phyloP scores from a whole-genome alignment of 2,797 vertebrate species.

The Sebastes trivittatus region DNA sequence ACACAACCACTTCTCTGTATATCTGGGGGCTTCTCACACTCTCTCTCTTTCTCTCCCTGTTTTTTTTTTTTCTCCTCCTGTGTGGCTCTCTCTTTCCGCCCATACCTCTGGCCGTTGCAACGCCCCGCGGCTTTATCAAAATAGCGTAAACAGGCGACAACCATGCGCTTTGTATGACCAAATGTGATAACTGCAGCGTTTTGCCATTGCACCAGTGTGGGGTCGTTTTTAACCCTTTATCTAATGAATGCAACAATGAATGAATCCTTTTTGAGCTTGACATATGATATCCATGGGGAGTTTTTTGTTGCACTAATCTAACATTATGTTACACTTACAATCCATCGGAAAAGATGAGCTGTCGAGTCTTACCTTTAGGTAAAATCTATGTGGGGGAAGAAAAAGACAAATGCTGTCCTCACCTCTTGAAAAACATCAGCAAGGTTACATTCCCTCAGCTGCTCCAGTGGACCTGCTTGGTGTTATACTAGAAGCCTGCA shows the following conservation, averaged over 20 bases:
- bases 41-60: constrained; percentile 18
- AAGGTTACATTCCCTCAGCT: constrained; percentile 25
- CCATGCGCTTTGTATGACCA: constrained; percentile 49
- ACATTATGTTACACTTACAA: neutral
- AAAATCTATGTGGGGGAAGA: neutral
- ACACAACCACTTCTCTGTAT: constrained; percentile 79
- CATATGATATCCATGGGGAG: constrained; percentile 5
- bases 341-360: neutral
- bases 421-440: constrained; percentile 17
- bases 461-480: constrained; percentile 25
- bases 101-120: constrained; percentile 55
- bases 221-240: constrained; percentile 33
- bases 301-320: neutral
- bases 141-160: constrained; percentile 48
- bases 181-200: constrained; percentile 58
- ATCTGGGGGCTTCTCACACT: constrained; percentile 70
- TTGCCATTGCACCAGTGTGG: constrained; percentile 43
- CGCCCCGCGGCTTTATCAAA: constrained; percentile 57
- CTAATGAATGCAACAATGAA: constrained; percentile 21
- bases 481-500: constrained; percentile 35
- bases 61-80: constrained; percentile 10
- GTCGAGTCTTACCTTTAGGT: constrained; percentile 4
- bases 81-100: constrained; percentile 36
- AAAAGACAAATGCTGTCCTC: neutral
- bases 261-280: neutral